Evolutionary conservation across 2,888 invertebrate genomes (phyloP).

Genomic region (Thereva nobilitata): DNA sequence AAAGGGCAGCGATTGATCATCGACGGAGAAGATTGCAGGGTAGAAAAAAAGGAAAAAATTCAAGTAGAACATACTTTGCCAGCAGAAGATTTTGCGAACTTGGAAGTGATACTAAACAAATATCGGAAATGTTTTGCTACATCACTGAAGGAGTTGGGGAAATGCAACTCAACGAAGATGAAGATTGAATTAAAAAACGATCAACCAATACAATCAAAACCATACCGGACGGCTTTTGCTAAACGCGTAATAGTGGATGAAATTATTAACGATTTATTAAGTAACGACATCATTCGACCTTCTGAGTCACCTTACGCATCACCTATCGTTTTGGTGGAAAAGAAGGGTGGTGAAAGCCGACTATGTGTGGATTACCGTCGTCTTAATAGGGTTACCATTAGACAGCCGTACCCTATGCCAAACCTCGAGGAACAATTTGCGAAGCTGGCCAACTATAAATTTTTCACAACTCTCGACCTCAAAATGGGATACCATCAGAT

Average conservation of each 20-base stretch:
- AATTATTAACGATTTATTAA: background rate
- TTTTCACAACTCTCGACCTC: too few species aligned
- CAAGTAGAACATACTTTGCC: background rate
- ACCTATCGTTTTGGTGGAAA: constrained; percentile 42
- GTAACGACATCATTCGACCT: background rate
- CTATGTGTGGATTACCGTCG: constrained; percentile 31
- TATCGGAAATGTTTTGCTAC: constrained; percentile 11
- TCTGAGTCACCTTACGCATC: constrained; percentile 35
- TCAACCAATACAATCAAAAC: background rate
- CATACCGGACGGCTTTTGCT: constrained; percentile 3
- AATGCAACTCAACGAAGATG: constrained; percentile 2
- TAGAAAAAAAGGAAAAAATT: background rate
- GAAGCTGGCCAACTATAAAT: background rate
- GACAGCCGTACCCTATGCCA: constrained; percentile 42
- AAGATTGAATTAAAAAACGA: background rate
- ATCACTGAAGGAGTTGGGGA: background rate
- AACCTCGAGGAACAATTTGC: constrained; percentile 41
- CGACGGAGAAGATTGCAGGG: constrained; percentile 17
- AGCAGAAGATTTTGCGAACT: background rate
- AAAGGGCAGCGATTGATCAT: constrained; percentile 9
- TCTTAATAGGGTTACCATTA: constrained; percentile 9
- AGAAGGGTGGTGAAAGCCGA: constrained; percentile 42
- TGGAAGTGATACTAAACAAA: background rate
- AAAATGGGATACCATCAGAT: too few species aligned
- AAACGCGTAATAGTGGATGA: background rate